phyloP scores from a whole-genome alignment of 2,797 vertebrate genomes.

The Lepilemur septentrionalis region DNA sequence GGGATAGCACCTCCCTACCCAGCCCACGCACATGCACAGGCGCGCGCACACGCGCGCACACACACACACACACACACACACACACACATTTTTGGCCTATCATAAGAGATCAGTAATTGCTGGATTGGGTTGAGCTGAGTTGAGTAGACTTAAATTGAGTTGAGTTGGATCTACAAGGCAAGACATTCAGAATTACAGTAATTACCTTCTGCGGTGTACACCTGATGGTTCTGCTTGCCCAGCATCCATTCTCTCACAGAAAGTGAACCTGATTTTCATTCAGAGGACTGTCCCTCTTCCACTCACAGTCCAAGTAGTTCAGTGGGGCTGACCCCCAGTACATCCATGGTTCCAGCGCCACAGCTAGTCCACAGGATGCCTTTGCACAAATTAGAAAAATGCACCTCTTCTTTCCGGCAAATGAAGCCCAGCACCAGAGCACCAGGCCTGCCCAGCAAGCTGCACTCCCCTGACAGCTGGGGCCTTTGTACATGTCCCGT shows the following conservation, averaged over 20 bases:
- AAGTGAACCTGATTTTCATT: neutral
- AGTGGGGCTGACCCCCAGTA: neutral
- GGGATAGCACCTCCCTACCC: neutral
- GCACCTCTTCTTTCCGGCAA: neutral
- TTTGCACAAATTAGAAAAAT: neutral
- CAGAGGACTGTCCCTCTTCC: neutral
- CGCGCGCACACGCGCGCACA: no score
- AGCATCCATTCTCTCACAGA: neutral
- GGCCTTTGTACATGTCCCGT: neutral
- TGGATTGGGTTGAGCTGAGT: neutral
- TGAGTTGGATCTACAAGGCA: neutral
- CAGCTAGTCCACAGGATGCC: neutral
- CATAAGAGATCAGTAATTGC: neutral
- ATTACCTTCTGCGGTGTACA: neutral
- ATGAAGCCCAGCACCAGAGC: neutral
- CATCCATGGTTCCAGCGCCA: neutral
- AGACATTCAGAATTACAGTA: neutral
- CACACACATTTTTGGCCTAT: neutral
- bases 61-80: no score
- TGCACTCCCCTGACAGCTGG: neutral
- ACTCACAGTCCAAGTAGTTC: neutral
- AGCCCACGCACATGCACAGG: neutral
- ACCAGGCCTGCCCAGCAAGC: neutral
- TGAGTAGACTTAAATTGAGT: neutral
- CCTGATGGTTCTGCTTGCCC: neutral